Percentiles rank a stretch among this genome's conserved stretches.
Evolutionary conservation across 2,797 vertebrate species (phyloP).

Genomic region (Cyclopterus lumpus): DNA sequence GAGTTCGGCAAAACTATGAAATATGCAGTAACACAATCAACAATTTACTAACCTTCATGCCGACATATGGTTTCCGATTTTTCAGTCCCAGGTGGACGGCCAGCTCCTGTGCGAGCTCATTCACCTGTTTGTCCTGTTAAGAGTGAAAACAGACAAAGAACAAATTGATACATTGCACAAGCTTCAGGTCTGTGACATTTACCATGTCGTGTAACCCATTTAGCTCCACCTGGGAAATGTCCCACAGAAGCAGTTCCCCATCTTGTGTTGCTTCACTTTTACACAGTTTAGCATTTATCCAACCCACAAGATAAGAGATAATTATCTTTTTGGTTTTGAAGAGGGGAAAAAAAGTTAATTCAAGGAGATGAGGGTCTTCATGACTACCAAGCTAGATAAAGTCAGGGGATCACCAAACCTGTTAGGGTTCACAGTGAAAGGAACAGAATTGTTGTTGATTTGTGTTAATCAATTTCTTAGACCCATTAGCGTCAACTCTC

Average conservation of each 20-base stretch:
- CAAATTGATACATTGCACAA: not conserved
- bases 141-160: constrained; percentile 7
- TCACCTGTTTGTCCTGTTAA: constrained; percentile 90
- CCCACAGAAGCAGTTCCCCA: not conserved
- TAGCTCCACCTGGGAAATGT: not conserved
- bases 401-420: not conserved
- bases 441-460: not conserved
- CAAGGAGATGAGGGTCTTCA: not conserved
- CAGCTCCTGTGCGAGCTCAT: constrained; percentile 91
- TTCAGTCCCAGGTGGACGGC: constrained; percentile 89
- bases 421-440: not conserved
- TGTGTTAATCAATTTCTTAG: not conserved
- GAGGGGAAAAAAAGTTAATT: too few relatives aligned
- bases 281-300: not conserved
- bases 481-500: not conserved
- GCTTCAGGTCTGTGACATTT: not conserved
- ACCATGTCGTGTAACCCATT: not conserved
- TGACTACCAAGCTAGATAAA: not conserved
- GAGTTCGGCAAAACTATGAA: not conserved
- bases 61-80: constrained; percentile 89
- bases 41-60: constrained; percentile 82
- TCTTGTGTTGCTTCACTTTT: not conserved
- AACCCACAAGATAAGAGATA: not conserved
- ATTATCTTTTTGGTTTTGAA: not conserved
- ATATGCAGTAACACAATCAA: not conserved